Conservation (phyloP, 2,797 vertebrate species). For the Pantherophis alleghaniensis region DNA sequence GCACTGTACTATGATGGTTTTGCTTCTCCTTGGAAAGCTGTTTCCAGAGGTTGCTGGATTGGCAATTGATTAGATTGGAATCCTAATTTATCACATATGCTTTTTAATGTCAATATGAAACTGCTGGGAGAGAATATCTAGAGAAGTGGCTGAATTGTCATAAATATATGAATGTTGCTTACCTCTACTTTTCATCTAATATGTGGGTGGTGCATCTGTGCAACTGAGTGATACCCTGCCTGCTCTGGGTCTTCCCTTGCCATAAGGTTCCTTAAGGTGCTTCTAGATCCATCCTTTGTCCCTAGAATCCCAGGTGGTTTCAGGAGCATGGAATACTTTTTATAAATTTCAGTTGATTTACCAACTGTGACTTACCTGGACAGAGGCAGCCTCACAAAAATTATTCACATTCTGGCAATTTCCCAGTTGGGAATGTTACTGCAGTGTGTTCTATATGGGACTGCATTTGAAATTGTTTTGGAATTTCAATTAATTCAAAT, state of each 20-base stretch:
- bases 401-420: no score
- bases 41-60: not conserved
- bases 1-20: not conserved
- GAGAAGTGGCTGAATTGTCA: not conserved
- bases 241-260: not conserved
- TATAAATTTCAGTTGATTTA: no score
- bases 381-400: no score
- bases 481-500: no score
- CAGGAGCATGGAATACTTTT: no score
- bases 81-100: not conserved
- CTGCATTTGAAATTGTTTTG: no score
- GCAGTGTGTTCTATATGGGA: no score
- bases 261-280: not conserved
- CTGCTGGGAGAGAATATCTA: not conserved
- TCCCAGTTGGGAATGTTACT: no score
- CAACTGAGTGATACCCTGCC: not conserved
- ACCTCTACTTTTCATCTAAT: no score
- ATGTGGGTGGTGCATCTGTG: not conserved
- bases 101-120: not conserved
- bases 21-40: not conserved
- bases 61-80: not conserved
- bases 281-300: not conserved
- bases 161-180: no score
- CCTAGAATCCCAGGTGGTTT: no score
- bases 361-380: no score